Evolutionary conservation across 2,888 invertebrate genomes (phyloP).

Genomic region (Neoascia interrupta): DNA sequence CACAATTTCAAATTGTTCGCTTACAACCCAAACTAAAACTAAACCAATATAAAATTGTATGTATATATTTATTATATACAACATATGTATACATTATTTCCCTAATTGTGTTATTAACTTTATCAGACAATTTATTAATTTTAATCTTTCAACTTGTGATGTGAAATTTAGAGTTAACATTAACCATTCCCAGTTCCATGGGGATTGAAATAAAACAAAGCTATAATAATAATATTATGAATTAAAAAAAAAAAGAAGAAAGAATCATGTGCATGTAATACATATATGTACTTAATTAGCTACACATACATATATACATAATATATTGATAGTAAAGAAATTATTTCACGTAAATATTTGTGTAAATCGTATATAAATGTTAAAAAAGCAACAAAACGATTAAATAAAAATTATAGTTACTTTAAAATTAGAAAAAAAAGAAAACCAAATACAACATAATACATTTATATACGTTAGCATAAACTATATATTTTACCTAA

Average conservation of each 20-base stretch:
- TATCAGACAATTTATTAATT: slow-evolving; percentile 52
- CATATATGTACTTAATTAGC: slow-evolving; percentile 39
- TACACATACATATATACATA: slow-evolving; percentile 40
- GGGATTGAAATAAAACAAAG: slow-evolving; percentile 73
- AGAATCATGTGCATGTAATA: slow-evolving; percentile 24
- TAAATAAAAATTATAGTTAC: slow-evolving; percentile 31
- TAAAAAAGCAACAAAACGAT: slow-evolving; percentile 11
- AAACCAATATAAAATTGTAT: too few relatives aligned
- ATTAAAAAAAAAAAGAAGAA: slow-evolving; percentile 35
- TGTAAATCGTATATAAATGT: slow-evolving; percentile 52
- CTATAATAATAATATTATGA: slow-evolving; percentile 43
- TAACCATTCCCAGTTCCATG: slow-evolving; percentile 79
- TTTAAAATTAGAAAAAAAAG: slow-evolving; percentile 22
- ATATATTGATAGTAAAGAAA: too few relatives aligned
- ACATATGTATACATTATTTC: slow-evolving; percentile 27
- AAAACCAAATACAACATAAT: not conserved
- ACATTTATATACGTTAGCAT: slow-evolving; percentile 33
- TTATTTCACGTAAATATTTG: slow-evolving; percentile 49
- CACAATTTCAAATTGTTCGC: too few relatives aligned
- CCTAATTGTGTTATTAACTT: slow-evolving; percentile 31
- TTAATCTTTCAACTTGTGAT: slow-evolving; percentile 78
- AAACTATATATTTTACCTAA: slow-evolving; percentile 45
- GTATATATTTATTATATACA: slow-evolving; percentile 27
- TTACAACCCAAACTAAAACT: too few relatives aligned
- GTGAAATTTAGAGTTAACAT: slow-evolving; percentile 80